phyloP scores from a whole-genome alignment of 2,888 invertebrate genomes.

The Amphipoea lucens region DNA sequence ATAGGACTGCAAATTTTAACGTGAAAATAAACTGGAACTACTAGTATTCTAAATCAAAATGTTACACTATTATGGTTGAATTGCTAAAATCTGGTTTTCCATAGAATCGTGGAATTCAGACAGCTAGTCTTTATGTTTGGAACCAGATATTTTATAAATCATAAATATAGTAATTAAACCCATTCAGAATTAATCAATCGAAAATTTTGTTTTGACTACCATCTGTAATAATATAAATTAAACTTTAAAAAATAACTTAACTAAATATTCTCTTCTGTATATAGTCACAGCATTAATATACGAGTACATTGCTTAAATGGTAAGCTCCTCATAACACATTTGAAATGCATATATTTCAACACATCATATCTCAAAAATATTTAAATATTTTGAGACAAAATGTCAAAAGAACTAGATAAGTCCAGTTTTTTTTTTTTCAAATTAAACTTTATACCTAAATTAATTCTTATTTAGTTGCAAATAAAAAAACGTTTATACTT shows the following conservation, averaged over 20 bases:
- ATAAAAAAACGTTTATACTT: slow-evolving; percentile 56
- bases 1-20: neutral
- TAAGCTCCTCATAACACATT: slow-evolving; percentile 51
- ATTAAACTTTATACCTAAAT: slow-evolving; percentile 36
- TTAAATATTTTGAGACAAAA: neutral
- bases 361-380: slow-evolving; percentile 57
- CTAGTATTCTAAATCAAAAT: neutral
- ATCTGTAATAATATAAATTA: slow-evolving; percentile 35
- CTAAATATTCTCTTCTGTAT: slow-evolving; percentile 24
- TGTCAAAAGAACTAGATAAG: neutral
- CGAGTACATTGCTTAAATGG: slow-evolving; percentile 22
- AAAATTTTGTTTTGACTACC: slow-evolving; percentile 47
- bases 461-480: slow-evolving; percentile 53
- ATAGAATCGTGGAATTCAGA: neutral
- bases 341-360: slow-evolving; percentile 63
- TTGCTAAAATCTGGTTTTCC: neutral
- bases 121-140: neutral
- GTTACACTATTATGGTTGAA: neutral
- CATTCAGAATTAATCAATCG: slow-evolving; percentile 29
- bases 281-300: slow-evolving; percentile 44
- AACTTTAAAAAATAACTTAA: slow-evolving; percentile 30
- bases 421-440: slow-evolving; percentile 37
- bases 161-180: slow-evolving; percentile 25
- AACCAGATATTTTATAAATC: slow-evolving; percentile 23
- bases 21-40: neutral